Percentiles rank a stretch among this genome's conserved stretches.
phyloP scores from a whole-genome alignment of 2,113 vertebrate species.

The Pelvicachromis taeniatus region DNA sequence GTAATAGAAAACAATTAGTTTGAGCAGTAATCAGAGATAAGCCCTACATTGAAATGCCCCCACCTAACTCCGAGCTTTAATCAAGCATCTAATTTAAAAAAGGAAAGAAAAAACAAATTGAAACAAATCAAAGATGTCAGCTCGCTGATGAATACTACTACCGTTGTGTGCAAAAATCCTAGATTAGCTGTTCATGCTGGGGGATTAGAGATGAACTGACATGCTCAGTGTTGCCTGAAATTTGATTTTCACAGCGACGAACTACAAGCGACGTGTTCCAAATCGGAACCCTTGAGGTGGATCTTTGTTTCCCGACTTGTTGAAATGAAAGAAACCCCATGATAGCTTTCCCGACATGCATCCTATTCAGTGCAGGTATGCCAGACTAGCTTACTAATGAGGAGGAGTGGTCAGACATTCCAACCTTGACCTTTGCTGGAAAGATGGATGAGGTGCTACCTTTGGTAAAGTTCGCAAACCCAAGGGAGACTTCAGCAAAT shows the following conservation, averaged over 20 bases:
- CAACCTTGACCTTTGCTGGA: slow-evolving; percentile 27
- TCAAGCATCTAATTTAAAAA: slow-evolving; percentile 54
- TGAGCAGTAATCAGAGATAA: slow-evolving; percentile 49
- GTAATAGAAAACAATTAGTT: slow-evolving; percentile 43
- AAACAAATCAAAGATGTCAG: slow-evolving; percentile 39
- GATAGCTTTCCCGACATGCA: too few relatives aligned
- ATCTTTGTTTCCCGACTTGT: not conserved
- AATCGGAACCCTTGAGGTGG: not conserved
- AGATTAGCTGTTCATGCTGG: slow-evolving; percentile 34
- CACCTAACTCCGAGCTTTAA: slow-evolving; percentile 19
- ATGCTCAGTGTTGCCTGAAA: slow-evolving; percentile 5
- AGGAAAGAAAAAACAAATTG: not conserved
- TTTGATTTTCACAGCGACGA: slow-evolving; percentile 12
- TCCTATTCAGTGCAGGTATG: not conserved
- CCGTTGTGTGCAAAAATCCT: slow-evolving; percentile 24
- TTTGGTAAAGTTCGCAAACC: not conserved
- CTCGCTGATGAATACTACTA: slow-evolving; percentile 27
- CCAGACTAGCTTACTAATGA: not conserved
- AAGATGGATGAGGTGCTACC: not conserved
- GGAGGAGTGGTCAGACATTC: not conserved
- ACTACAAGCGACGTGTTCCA: slow-evolving; percentile 2
- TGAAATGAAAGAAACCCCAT: too few relatives aligned
- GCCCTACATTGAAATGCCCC: not conserved
- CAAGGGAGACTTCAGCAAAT: not conserved
- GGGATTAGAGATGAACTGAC: slow-evolving; percentile 35